These are phyloP conservation scores for Pangasius mekongensis DNA, from an alignment of 2,797 vertebrate species.

Conservation along the genomic window DNA sequence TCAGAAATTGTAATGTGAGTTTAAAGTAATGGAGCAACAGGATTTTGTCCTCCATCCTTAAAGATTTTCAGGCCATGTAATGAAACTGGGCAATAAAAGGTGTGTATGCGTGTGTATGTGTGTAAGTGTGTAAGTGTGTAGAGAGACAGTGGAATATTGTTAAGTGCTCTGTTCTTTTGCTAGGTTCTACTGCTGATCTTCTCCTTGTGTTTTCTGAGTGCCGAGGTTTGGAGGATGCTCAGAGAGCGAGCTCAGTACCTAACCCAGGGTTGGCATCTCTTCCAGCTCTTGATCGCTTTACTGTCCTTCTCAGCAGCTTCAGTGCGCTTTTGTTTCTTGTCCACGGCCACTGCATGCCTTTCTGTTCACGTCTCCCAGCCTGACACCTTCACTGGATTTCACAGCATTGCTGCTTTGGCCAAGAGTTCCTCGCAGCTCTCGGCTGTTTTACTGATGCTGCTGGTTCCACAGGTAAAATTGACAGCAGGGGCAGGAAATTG, in stretches of 20 bases:
- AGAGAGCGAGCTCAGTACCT: slow-evolving; percentile 61
- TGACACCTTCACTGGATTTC: slow-evolving; percentile 69
- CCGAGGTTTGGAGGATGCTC: slow-evolving; percentile 64
- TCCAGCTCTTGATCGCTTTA: slow-evolving; percentile 67
- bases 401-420: slow-evolving; percentile 66
- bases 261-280: slow-evolving; percentile 57
- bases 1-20: not conserved
- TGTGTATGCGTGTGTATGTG: not conserved
- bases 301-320: slow-evolving; percentile 68
- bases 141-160: not conserved
- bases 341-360: slow-evolving; percentile 56
- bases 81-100: not conserved
- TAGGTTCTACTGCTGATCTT: slow-evolving; percentile 75
- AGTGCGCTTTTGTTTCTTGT: slow-evolving; percentile 71
- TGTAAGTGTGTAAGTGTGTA: not conserved
- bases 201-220: slow-evolving; percentile 65
- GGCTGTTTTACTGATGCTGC: slow-evolving; percentile 73
- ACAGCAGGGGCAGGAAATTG: not conserved
- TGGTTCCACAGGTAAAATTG: slow-evolving; percentile 72
- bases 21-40: not conserved
- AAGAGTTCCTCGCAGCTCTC: slow-evolving; percentile 69
- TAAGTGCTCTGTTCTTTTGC: not conserved
- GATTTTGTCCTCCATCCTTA: not conserved
- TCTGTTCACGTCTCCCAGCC: slow-evolving; percentile 57
- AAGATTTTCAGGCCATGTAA: not conserved